A percentile compares a stretch with the other conserved stretches of the same genome.
These are phyloP conservation scores for Lysiphlebus fabarum DNA, from an alignment of 1,140 invertebrate genomes.

Conservation along the genomic window DNA sequence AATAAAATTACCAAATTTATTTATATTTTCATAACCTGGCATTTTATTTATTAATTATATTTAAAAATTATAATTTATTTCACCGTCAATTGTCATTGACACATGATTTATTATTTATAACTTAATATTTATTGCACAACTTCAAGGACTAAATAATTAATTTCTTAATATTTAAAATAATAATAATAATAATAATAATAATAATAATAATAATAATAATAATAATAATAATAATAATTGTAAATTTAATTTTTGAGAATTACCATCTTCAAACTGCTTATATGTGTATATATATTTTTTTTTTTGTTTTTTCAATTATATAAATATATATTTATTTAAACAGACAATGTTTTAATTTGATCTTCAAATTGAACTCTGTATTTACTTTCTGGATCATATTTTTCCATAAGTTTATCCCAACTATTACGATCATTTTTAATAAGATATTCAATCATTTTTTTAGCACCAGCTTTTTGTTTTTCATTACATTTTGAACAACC, in stretches of 20 bases:
- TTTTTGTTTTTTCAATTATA: too few relatives aligned
- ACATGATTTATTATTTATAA: too few relatives aligned
- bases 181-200: too few relatives aligned
- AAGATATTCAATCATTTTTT: slow-evolving; percentile 56
- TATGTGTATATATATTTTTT: too few relatives aligned
- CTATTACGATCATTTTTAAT: slow-evolving; percentile 58
- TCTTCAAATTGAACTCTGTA: slow-evolving; percentile 60
- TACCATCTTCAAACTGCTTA: too few relatives aligned
- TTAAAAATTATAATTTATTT: neutral
- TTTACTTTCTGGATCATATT: slow-evolving; percentile 61
- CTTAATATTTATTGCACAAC: neutral
- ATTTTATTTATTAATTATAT: slow-evolving; percentile 18
- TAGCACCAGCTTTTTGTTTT: slow-evolving; percentile 55
- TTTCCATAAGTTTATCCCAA: slow-evolving; percentile 59
- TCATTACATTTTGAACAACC: slow-evolving; percentile 64
- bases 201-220: too few relatives aligned
- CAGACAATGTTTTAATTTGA: slow-evolving; percentile 45
- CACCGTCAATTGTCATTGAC: neutral
- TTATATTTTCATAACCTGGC: slow-evolving; percentile 36
- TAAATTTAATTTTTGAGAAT: too few relatives aligned
- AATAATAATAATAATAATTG: too few relatives aligned
- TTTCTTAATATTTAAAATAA: too few relatives aligned
- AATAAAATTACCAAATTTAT: slow-evolving; percentile 33
- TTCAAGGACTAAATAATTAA: neutral
- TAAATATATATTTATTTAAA: too few relatives aligned